Conservation (phyloP, 1,140 invertebrate genomes). For the Theocolax elegans region DNA sequence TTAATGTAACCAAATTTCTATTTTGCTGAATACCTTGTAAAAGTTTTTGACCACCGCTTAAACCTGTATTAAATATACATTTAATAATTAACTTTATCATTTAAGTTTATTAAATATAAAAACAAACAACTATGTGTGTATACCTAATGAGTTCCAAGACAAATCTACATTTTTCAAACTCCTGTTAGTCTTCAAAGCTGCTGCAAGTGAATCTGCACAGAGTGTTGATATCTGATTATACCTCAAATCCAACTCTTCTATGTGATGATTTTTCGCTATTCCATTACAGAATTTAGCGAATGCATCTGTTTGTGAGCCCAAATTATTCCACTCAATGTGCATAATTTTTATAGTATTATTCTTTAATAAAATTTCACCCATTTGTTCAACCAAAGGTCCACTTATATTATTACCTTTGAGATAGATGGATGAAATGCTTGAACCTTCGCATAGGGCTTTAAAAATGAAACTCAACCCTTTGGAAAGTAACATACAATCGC, state of each 20-base stretch:
- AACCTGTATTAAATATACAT: not conserved
- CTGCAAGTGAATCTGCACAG: conserved; percentile 52
- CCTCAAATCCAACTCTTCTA: conserved; percentile 61
- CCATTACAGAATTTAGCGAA: conserved; percentile 62
- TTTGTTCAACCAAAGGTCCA: conserved; percentile 50
- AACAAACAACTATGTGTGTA: too few species aligned
- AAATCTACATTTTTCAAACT: conserved; percentile 57
- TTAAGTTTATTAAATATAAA: not conserved
- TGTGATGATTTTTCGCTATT: conserved; percentile 56
- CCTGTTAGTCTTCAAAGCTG: conserved; percentile 56
- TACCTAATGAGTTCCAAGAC: conserved; percentile 64
- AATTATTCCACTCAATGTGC: conserved; percentile 62
- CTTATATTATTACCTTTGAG: conserved; percentile 65
- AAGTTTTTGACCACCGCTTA: conserved; percentile 56
- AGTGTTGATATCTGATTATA: conserved; percentile 64
- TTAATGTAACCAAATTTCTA: conserved; percentile 51
- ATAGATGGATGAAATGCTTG: conserved; percentile 55
- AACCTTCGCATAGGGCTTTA: conserved; percentile 57
- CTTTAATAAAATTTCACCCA: conserved; percentile 57
- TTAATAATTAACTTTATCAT: too few species aligned
- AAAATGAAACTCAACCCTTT: conserved; percentile 54
- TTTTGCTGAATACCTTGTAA: conserved; percentile 57
- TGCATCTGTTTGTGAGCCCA: conserved; percentile 55
- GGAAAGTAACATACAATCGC: conserved; percentile 60
- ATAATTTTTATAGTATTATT: conserved; percentile 59